Evolutionary conservation across 2,797 vertebrate species (phyloP).

Genomic region (Sorex maritimensis): DNA sequence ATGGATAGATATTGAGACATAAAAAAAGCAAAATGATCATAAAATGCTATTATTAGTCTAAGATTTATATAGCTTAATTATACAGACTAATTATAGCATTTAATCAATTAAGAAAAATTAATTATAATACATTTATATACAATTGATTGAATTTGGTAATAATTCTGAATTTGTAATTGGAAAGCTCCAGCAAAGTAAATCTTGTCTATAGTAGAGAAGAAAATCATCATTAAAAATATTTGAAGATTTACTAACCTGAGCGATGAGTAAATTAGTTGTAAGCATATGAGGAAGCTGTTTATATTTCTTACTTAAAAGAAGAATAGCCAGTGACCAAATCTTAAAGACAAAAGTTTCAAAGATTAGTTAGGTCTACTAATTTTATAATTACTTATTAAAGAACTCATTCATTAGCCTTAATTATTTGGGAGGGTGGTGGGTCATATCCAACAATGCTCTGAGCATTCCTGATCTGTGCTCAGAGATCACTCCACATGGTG

Average conservation of each 20-base stretch:
- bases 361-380: conserved; percentile 65
- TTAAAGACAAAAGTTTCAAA: conserved; percentile 86
- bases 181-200: conserved; percentile 57
- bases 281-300: conserved; percentile 96
- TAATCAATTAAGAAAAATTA: conserved; percentile 60
- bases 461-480: no score
- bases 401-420: conserved; percentile 31
- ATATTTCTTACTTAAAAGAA: conserved; percentile 96
- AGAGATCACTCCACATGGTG: no score
- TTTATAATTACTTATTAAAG: conserved; percentile 64
- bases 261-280: conserved; percentile 95
- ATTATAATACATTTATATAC: conserved; percentile 14
- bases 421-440: no score
- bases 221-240: conserved; percentile 52
- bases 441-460: no score
- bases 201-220: not conserved
- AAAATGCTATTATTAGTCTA: conserved; percentile 65
- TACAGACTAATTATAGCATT: conserved; percentile 49
- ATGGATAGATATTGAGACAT: no score
- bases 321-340: conserved; percentile 96
- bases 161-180: conserved; percentile 57
- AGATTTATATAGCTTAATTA: not conserved
- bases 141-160: conserved; percentile 63
- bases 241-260: conserved; percentile 93
- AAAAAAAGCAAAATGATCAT: conserved; percentile 54